Evolutionary conservation across 2,797 vertebrate genomes (phyloP).

Genomic region (Mormyrus proboscirostris): DNA sequence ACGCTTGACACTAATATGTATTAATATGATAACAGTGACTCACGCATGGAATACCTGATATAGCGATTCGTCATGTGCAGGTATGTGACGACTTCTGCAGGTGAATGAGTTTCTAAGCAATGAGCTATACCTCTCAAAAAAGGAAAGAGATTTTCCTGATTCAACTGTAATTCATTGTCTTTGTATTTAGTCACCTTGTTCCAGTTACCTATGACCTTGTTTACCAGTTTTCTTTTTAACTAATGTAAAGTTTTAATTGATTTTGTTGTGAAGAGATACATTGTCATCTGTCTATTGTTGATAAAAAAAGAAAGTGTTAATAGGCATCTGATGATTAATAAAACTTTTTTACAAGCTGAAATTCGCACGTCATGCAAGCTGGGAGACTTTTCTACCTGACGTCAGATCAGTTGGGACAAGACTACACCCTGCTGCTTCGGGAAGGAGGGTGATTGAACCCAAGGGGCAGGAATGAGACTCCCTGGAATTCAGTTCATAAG

Average conservation of each 20-base stretch:
- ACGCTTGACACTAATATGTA: not conserved
- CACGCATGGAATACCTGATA: not conserved
- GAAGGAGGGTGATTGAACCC: not conserved
- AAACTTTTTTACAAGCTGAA: not conserved
- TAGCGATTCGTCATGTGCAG: not conserved
- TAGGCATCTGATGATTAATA: not conserved
- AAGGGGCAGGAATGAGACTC: not conserved
- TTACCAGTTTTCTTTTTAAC: not conserved
- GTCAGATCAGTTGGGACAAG: slow-evolving; percentile 3
- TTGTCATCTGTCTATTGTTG: not conserved
- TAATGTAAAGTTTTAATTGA: not conserved
- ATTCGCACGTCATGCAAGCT: not conserved
- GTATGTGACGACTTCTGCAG: not conserved
- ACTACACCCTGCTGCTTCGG: not conserved
- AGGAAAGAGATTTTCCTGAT: not conserved
- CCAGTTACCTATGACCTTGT: not conserved
- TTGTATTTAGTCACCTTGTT: not conserved
- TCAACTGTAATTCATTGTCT: not conserved
- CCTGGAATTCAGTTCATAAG: slow-evolving; percentile 19
- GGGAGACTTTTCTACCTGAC: not conserved
- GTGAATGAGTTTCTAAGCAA: slow-evolving; percentile 4
- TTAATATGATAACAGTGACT: not conserved
- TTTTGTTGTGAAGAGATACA: not conserved
- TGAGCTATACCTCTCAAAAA: not conserved
- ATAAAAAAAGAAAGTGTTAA: not conserved